Percentiles rank a stretch among this genome's conserved stretches.
Evolutionary conservation across 2,888 invertebrate genomes (phyloP).

Genomic region (Standfussiana lucernea): DNA sequence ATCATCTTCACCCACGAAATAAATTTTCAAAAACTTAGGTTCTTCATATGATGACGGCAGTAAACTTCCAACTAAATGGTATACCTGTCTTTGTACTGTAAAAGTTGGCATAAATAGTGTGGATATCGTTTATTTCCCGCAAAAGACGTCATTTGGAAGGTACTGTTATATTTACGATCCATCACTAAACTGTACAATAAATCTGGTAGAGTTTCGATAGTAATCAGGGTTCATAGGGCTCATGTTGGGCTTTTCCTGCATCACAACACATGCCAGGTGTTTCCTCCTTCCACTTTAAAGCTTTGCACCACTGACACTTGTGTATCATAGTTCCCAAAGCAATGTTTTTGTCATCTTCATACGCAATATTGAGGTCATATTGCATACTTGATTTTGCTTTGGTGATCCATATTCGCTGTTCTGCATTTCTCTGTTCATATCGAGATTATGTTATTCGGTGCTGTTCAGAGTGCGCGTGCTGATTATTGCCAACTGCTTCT

Average conservation of each 20-base stretch:
- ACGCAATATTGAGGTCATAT: background rate
- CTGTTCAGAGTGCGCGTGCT: no score
- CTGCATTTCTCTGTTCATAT: no score
- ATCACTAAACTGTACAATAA: background rate
- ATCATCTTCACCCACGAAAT: no score
- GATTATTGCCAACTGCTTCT: no score
- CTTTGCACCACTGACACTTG: constrained; percentile 2
- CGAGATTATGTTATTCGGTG: no score
- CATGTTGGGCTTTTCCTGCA: background rate
- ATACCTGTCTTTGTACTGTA: background rate
- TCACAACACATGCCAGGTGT: background rate
- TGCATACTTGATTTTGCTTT: no score
- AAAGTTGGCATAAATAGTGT: constrained; percentile 1
- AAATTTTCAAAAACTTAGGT: background rate
- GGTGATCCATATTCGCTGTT: no score
- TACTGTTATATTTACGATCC: background rate
- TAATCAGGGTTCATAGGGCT: no score
- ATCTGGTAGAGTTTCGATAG: background rate
- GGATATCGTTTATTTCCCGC: background rate
- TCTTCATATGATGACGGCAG: background rate
- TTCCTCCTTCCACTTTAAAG: background rate
- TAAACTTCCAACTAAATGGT: background rate
- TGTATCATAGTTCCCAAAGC: background rate
- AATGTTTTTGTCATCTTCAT: background rate
- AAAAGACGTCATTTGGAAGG: constrained; percentile 10